Conservation (phyloP, 2,888 invertebrate species). For the Chloromyia formosa region DNA sequence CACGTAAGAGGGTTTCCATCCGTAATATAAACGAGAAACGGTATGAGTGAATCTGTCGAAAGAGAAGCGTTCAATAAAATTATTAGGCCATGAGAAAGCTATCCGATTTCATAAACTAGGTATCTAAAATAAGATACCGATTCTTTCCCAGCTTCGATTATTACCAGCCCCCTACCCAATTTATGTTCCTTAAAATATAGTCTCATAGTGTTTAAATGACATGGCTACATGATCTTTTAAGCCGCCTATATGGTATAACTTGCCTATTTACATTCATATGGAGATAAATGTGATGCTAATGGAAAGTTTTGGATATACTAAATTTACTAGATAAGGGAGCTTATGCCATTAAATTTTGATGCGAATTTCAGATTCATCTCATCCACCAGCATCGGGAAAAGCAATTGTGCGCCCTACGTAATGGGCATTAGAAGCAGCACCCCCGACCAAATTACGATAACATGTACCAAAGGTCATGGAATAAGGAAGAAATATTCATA, state of each 20-base stretch:
- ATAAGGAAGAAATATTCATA: too few species aligned
- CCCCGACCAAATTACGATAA: neutral
- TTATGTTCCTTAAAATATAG: too few species aligned
- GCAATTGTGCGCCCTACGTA: neutral
- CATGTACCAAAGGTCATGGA: too few species aligned
- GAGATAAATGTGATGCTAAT: slow-evolving; percentile 18
- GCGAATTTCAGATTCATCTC: neutral
- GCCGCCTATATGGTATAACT: neutral
- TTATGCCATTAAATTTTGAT: slow-evolving; percentile 27
- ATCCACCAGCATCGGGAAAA: neutral
- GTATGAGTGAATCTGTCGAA: too few species aligned
- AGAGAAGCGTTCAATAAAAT: too few species aligned
- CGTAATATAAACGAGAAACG: neutral
- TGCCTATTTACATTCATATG: slow-evolving; percentile 10
- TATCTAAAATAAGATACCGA: too few species aligned
- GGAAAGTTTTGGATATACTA: slow-evolving; percentile 9
- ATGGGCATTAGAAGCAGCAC: neutral
- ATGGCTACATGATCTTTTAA: neutral
- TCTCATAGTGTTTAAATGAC: too few species aligned
- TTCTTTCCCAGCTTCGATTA: too few species aligned
- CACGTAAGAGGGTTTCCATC: neutral
- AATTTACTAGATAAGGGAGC: slow-evolving; percentile 9
- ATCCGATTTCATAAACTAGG: too few species aligned
- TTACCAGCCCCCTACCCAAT: too few species aligned
- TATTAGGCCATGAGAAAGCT: too few species aligned